Evolutionary conservation across 2,797 vertebrate genomes (phyloP).

Genomic region (Anguilla obscura): DNA sequence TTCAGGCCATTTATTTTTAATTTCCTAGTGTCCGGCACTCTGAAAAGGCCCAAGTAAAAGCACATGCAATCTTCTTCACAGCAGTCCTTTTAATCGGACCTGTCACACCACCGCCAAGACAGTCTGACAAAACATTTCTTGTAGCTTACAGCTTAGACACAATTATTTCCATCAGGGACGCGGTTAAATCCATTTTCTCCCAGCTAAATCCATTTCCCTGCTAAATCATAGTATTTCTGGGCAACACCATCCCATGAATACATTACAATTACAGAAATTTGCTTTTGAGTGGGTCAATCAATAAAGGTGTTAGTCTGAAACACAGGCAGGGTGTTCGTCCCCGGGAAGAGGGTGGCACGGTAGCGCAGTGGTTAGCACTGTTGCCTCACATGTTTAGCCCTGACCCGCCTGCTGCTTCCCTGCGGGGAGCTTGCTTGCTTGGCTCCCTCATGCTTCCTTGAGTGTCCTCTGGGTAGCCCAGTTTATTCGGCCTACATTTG

Average conservation of each 20-base stretch:
- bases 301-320: background rate
- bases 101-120: background rate
- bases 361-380: background rate
- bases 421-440: too few relatives aligned
- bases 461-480: too few relatives aligned
- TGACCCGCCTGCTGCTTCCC: too few relatives aligned
- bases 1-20: background rate
- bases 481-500: too few relatives aligned
- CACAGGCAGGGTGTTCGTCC: background rate
- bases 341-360: too few relatives aligned
- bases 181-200: background rate
- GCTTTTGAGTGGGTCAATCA: background rate
- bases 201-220: background rate
- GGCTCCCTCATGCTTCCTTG: too few relatives aligned
- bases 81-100: background rate
- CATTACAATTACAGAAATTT: background rate
- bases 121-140: background rate
- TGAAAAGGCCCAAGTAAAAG: background rate
- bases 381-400: too few relatives aligned
- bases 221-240: background rate
- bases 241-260: background rate
- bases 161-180: constrained; percentile 17
- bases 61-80: background rate
- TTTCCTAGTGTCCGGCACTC: background rate
- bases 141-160: background rate